These are phyloP conservation scores for Alauda arvensis DNA, from an alignment of 2,797 vertebrate species.

Conservation along the genomic window DNA sequence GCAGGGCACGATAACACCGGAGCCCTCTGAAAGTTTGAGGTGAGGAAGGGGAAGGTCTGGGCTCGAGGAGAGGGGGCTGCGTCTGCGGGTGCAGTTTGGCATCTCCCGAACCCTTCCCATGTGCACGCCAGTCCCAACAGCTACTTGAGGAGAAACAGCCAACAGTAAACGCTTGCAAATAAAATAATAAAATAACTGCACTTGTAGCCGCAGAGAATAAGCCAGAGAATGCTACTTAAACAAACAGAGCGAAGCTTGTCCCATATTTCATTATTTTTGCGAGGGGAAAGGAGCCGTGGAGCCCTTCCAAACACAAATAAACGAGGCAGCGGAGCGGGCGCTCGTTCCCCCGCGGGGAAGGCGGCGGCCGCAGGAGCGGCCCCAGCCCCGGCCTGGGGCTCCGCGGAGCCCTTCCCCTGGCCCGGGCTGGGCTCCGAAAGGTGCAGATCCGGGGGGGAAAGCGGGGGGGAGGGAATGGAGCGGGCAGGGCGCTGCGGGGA, in stretches of 20 bases:
- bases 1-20: neutral
- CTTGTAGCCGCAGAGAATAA: constrained; percentile 40
- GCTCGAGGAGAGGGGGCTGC: neutral
- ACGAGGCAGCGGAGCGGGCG: neutral
- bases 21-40: neutral
- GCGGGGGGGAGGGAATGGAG: accelerated
- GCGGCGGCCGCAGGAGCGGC: neutral
- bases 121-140: neutral
- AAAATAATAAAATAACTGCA: constrained; percentile 44
- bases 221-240: constrained; percentile 52
- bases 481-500: neutral
- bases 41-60: neutral
- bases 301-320: constrained; percentile 32
- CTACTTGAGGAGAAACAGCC: neutral
- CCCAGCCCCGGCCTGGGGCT: neutral
- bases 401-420: neutral
- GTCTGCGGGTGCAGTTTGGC: neutral
- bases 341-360: neutral
- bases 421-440: neutral
- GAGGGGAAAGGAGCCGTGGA: neutral
- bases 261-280: constrained; percentile 45
- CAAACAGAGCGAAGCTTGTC: constrained; percentile 36
- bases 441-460: accelerated
- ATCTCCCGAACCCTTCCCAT: neutral
- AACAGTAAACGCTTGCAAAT: constrained; percentile 18